Evolutionary conservation across 2,797 vertebrate genomes (phyloP).

Genomic region (Parotocinclus haroldoi): DNA sequence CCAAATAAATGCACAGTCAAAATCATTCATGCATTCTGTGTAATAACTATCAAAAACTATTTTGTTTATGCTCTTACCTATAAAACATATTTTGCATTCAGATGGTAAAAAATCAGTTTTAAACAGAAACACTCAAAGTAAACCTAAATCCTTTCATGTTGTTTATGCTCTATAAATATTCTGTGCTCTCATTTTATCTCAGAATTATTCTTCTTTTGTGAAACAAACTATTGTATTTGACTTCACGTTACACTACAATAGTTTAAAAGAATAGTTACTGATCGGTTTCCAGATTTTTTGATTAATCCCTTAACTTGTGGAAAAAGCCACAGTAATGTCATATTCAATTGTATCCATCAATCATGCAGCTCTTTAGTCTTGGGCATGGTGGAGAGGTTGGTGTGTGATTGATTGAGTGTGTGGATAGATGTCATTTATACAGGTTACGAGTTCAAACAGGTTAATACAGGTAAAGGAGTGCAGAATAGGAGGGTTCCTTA

Average conservation of each 20-base stretch:
- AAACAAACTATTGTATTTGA: slow-evolving; percentile 10
- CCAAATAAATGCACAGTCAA: slow-evolving; percentile 16
- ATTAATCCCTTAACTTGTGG: slow-evolving; percentile 14
- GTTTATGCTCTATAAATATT: neutral
- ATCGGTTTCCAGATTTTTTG: slow-evolving; percentile 13
- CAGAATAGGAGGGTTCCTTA: too few species aligned
- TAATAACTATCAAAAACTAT: slow-evolving; percentile 12
- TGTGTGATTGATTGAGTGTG: too few species aligned
- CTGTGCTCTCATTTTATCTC: neutral
- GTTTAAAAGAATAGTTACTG: slow-evolving; percentile 1
- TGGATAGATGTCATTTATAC: too few species aligned
- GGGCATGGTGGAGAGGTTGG: too few species aligned
- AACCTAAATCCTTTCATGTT: neutral
- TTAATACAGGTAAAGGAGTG: too few species aligned
- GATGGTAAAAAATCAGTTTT: slow-evolving; percentile 11
- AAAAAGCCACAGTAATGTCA: neutral
- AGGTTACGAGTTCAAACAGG: too few species aligned
- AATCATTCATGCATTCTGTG: slow-evolving; percentile 3
- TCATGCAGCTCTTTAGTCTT: too few species aligned
- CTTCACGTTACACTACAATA: neutral
- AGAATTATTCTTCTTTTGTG: too few species aligned
- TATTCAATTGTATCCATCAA: neutral
- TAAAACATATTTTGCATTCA: slow-evolving; percentile 21
- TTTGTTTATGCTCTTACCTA: slow-evolving; percentile 14
- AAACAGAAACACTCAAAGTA: neutral